Conservation (phyloP, 1,140 invertebrate genomes). For the Bombus consobrinus region DNA sequence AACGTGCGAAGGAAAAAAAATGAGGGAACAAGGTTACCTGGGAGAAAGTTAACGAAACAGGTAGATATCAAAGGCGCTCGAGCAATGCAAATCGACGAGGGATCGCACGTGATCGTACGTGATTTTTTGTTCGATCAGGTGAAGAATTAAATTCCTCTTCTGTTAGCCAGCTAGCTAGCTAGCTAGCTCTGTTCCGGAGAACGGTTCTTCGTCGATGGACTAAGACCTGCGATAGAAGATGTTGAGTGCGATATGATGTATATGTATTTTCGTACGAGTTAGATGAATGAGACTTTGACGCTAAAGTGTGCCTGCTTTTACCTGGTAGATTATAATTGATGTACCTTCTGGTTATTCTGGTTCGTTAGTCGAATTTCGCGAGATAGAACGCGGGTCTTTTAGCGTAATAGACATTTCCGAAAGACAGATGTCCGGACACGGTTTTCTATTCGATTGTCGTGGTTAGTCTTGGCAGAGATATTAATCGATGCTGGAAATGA, state of each 20-base stretch:
- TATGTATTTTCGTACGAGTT: not conserved
- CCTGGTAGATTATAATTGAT: not conserved
- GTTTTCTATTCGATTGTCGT: not conserved
- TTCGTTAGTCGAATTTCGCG: not conserved
- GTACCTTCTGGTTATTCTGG: not conserved
- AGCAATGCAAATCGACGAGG: slow-evolving; percentile 15
- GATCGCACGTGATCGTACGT: not conserved
- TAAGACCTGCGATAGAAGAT: not conserved
- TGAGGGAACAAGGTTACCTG: slow-evolving; percentile 49
- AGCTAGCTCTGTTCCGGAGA: not conserved
- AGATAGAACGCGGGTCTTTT: not conserved
- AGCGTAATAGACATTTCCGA: not conserved
- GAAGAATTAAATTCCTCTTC: not conserved
- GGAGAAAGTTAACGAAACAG: slow-evolving; percentile 53
- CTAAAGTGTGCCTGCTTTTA: not conserved
- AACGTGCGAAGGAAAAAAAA: slow-evolving; percentile 21
- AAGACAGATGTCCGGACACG: not conserved
- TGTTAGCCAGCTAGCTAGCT: too few relatives aligned
- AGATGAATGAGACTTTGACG: not conserved
- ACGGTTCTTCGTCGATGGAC: not conserved
- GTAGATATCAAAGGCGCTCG: slow-evolving; percentile 30
- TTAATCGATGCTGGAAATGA: not conserved
- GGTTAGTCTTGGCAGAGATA: not conserved
- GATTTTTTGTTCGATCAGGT: not conserved
- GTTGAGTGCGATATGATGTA: not conserved